Evolutionary conservation across 2,888 invertebrate genomes (phyloP), one percentile per base, ranked within the genome.

Genomic region (Lomographa bimaculata): DNA sequence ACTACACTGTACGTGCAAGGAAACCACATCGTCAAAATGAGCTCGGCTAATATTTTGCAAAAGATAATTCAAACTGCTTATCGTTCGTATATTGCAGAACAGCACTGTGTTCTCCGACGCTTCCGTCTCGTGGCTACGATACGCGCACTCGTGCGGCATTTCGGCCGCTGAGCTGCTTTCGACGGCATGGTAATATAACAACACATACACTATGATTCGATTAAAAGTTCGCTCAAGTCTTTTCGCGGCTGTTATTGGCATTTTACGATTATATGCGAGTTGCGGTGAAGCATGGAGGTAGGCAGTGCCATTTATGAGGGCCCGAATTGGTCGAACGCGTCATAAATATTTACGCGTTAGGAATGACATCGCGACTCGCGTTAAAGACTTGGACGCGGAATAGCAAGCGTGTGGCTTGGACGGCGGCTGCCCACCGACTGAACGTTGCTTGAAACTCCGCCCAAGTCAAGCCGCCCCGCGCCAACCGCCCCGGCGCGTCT

Each of bases 61-160:
- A 57, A 94, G 85, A 59, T 91, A 87, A 58, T 93, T 92, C 60
- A 93, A 92, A 71, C 91, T 92, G 65, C 91, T 92, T 76, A 94
- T 93, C 38, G 93, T 94, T 67, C 94, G 89, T 56, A 94, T 90
- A 71, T 92, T 92, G 81, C 95, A 94, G 64, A 92, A 91, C 44
- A 94, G 85, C 55, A 91, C 91, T 50, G 85, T 84, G 64, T 81
- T 84, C 57, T 90, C 90, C 72, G 89, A 82, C 72, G 91, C 84
- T 64, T 90, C 89, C 77, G 77, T 84, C 58, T 83, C 89, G 70
- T 90, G 81, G 79, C 91, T 90, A 68, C 91, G 91, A 91, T 94
- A 94, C 65, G 92, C 92, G 84, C 94, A 94, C 66, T 93, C 94
- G 74, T 91, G 91, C 58, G 94, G 93, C 82, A 79, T 84, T 69